Evolutionary conservation across 2,888 invertebrate species (phyloP), one percentile per base, ranked within the genome.

Genomic region (Xestoiulus laeticollis): DNA sequence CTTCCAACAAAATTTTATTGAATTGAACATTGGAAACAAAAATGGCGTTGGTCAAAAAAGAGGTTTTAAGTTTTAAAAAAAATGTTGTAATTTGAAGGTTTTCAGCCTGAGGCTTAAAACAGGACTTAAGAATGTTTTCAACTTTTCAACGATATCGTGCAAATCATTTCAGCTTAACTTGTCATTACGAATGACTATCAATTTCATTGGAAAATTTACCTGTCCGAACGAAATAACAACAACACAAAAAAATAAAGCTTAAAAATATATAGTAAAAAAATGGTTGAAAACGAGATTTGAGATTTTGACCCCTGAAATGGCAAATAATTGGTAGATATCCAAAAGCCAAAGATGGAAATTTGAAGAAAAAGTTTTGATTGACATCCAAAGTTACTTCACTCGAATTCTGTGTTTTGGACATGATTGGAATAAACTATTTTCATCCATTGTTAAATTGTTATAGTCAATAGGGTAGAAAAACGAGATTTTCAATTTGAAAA

Each of bases 151-250:
- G 59, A 59, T 3, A 16, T 59, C 59, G 59, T 59, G 59, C 59
- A 59, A 59, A 59, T 59, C 59, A 59, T 59, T 59, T 59, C 3
- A 19, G 59, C 59, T 59, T 59, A 59, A 59, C 59, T 59, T 59
- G 59, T 59, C 59, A 59, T 59, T 59, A 59, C 59, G 59, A 59
- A 59, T 59, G 59, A 59, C 59, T 59, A 59, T 59, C 59, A 59
- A 59, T 59, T 59, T 59, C 59, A n/a, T 48, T 5, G n/a, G 59
- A 38, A 59, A 59, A 59, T 59, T 59, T 59, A 59, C 59, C 59
- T 59, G 59, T 59, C 59, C 59, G 6, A 19, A 3, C 59, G n/a
- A 59, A 59, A 59, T 3, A 59, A n/a, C 59, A 59, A n/a, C 59
- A 59, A 59, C 19, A 59, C 19, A n/a, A 3, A 59, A 59, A n/a